Evolutionary conservation across 2,888 invertebrate genomes (phyloP).

Genomic region (Camptogramma bilineatum): DNA sequence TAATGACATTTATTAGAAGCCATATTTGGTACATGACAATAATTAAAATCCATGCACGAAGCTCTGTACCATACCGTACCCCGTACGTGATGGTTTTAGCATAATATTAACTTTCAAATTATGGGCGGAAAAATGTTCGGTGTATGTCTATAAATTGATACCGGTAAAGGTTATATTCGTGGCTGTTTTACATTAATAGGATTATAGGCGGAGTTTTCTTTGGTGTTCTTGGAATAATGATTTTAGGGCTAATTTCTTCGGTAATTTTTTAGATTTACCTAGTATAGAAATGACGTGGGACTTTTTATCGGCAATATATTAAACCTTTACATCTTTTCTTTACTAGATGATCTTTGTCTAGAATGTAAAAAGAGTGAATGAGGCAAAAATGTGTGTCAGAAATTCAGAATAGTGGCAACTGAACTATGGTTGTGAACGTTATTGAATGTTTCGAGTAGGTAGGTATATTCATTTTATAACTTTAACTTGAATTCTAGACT

Average conservation of each 20-base stretch:
- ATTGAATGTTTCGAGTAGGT: too few species aligned
- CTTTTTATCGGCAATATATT: too few species aligned
- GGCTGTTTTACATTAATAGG: conserved; percentile 22
- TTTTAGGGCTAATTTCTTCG: conserved; percentile 9
- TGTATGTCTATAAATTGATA: conserved; percentile 53
- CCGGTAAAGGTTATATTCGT: conserved; percentile 32
- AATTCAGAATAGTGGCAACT: too few species aligned
- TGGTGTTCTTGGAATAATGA: conserved; percentile 22
- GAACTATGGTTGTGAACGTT: too few species aligned
- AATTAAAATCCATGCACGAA: conserved; percentile 85
- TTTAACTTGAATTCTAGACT: too few species aligned
- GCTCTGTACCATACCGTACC: conserved; percentile 78
- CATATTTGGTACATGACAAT: conserved; percentile 84
- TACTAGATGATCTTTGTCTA: too few species aligned
- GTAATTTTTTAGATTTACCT: background rate
- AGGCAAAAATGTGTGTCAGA: too few species aligned
- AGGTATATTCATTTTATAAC: too few species aligned
- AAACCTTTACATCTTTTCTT: too few species aligned
- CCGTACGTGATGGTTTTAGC: conserved; percentile 71
- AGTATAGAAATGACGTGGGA: background rate
- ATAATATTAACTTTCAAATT: conserved; percentile 76
- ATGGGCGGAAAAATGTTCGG: conserved; percentile 61
- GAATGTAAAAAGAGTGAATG: too few species aligned
- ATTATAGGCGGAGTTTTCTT: conserved; percentile 26
- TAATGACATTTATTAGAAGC: conserved; percentile 85